These are phyloP conservation scores for Scaptomyza caliginosa DNA, from an alignment of 2,888 invertebrate species.

Conservation along the genomic window DNA sequence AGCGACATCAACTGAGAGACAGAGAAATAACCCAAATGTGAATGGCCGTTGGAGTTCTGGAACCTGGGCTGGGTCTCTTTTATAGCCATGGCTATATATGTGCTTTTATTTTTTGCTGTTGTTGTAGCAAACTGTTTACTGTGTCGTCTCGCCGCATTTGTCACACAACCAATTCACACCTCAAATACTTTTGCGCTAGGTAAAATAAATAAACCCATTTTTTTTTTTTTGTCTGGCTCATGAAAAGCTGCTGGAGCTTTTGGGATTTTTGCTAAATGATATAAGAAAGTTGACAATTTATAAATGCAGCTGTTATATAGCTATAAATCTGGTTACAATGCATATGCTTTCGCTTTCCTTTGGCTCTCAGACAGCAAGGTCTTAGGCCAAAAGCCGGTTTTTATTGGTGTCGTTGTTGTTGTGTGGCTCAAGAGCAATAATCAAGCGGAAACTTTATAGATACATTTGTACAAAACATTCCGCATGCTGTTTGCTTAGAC, in stretches of 20 bases:
- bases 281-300: conserved; percentile 56
- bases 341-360: conserved; percentile 47
- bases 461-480: conserved; percentile 7
- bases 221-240: background rate
- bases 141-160: conserved; percentile 33
- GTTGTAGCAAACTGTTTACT: background rate
- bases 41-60: conserved; percentile 39
- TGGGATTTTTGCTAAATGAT: conserved; percentile 9
- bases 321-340: conserved; percentile 16
- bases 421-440: conserved; percentile 6
- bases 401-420: background rate
- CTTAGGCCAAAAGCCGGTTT: conserved; percentile 26
- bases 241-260: conserved; percentile 17
- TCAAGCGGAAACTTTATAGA: conserved; percentile 2
- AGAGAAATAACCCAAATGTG: conserved; percentile 39
- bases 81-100: conserved; percentile 6
- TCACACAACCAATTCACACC: conserved; percentile 65
- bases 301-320: conserved; percentile 12
- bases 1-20: background rate
- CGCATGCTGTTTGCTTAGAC: background rate
- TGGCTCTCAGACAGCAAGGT: conserved; percentile 20
- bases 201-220: background rate
- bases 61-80: conserved; percentile 29
- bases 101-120: conserved; percentile 29
- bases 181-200: conserved; percentile 38